Base-by-base conservation (phyloP, 1,140 invertebrate genomes). In the Latrodectus geometricus region DNA sequence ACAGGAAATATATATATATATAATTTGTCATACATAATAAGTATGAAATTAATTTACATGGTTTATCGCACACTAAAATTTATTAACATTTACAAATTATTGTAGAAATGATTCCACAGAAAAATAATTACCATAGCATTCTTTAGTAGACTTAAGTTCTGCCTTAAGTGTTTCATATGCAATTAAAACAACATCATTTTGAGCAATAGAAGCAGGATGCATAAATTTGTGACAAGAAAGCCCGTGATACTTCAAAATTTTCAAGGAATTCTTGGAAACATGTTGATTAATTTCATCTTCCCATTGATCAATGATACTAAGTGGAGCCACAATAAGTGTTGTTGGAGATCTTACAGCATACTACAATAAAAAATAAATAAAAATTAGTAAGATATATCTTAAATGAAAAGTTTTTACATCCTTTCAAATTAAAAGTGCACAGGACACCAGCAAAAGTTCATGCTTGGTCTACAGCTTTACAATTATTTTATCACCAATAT, bases 291-390 rank as follows among this genome's bases (percentile, higher is more conserved):
- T 88, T 84, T 96, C 95, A n/a, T 94, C 92, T 9, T 93, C 91
- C 95, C 95, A 96, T 90, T 96, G 95, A 87, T 93, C 91, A 81
- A 92, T 92, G 35, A 96, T 95, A 56, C 93, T 92, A 12, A 89
- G 89, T 23, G 95, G 95, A 0, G 95, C 93, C n/a, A 96, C 93
- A 88, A 96, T 96, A 52, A 96, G 91, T 7, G 95, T 96, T 8
- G 94, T 93, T 54, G 92, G 91, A 0, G 94, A 93, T 61, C 91
- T 89, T 0, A 95, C 88, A 35, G 91, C 90, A 72, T 90, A 86
- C 91, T 92, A 89, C 56, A 89, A 89, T 20, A 88, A n/a, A 66
- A 88, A 87, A 69, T 14, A 80, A 23, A 35, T 73, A 52, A 21
- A 82, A 85, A 35, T 20, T 35, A 35, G 20, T 75, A 20, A 75